Base-by-base conservation (phyloP, 1,140 invertebrate species). In the Formica selysi region DNA sequence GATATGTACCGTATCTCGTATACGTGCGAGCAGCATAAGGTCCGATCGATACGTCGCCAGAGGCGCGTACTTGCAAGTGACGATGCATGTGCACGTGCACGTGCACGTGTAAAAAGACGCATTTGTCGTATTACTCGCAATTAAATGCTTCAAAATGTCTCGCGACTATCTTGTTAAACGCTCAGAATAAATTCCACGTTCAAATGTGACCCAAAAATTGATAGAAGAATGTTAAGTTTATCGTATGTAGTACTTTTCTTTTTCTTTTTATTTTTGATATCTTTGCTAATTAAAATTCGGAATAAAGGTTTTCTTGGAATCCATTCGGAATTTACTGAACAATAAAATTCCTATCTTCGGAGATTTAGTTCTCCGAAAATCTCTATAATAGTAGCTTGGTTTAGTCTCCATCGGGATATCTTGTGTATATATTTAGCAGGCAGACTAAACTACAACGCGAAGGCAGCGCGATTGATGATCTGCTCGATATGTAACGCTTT, bases 41-140 rank as follows among this genome's bases (percentile, higher is more conserved):
- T 48, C 29, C 62, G 38, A 80, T 85, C 32, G 41, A 61, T 44
- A 19, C 19, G 48, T 74, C 59, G 51, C 59, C 44, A 32, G 51
- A 59, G 54, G 57, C 44, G 44, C 22, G 10, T 57, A 59, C 26
- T 51, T 44, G 80, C 36, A 62, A 89, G 67, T 89, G 65, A 84
- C 78, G 78, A 89, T 89, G 74, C 51, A 73, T 73, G 57, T 84
- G 57, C 62, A 62, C 51, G 22, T 76, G 62, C 83, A 62, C 68
- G 62, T 51, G 85, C 78, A 74, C 38, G 73, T 59, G 59, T 67
- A 89, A 62, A 87, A 89, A 78, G 64, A 67, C 19, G 65, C 51
- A 88, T 61, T 78, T 78, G 41, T 51, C 61, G 70, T 85, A 74
- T 80, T 48, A 41, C 2, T 48, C n/a, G 13, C 19, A 51, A 73